Conservation (phyloP, 2,797 vertebrate species). For the Phalanger gymnotis region DNA sequence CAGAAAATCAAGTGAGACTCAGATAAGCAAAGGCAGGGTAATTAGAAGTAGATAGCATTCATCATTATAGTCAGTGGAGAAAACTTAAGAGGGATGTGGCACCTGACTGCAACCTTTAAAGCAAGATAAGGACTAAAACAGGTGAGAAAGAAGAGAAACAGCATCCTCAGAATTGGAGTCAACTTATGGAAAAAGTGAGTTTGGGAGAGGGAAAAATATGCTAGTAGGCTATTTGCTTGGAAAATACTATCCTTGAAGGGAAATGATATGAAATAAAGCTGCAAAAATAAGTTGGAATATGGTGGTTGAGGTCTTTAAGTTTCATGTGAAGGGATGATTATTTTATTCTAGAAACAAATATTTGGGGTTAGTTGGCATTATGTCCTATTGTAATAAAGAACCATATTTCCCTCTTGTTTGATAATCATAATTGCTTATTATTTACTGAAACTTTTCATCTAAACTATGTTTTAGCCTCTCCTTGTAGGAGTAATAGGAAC, state of each 20-base stretch:
- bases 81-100: not conserved
- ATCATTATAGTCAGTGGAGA: not conserved
- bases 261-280: not conserved
- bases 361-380: not conserved
- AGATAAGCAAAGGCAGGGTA: not conserved
- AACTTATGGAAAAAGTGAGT: not conserved
- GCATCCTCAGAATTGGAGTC: not conserved
- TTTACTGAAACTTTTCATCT: slow-evolving; percentile 19
- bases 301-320: not conserved
- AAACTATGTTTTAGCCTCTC: slow-evolving; percentile 7
- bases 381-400: slow-evolving; percentile 10
- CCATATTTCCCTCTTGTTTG: not conserved
- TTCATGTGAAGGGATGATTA: not conserved
- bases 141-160: not conserved
- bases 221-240: not conserved
- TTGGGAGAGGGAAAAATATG: not conserved
- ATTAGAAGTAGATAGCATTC: not conserved
- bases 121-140: not conserved
- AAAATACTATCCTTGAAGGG: not conserved
- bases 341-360: slow-evolving; percentile 11
- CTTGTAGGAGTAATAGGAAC: not conserved
- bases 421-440: slow-evolving; percentile 9
- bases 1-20: not conserved
- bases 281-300: not conserved
- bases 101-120: not conserved